phyloP scores from a whole-genome alignment of 2,113 vertebrate genomes.

The Anoplopoma fimbria region DNA sequence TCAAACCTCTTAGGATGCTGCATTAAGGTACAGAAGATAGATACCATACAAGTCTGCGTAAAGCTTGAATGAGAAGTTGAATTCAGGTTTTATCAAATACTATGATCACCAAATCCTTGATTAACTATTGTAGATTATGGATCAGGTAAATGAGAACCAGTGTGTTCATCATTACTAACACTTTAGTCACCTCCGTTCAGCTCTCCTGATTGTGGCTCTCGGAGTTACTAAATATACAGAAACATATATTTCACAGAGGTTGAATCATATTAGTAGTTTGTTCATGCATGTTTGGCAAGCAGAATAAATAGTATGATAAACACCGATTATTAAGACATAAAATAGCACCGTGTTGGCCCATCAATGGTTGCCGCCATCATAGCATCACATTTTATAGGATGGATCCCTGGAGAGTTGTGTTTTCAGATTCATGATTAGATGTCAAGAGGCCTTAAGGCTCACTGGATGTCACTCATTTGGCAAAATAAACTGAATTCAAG shows the following conservation, averaged over 20 bases:
- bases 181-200: not conserved
- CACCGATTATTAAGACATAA: slow-evolving; percentile 60
- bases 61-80: slow-evolving; percentile 14
- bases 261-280: slow-evolving; percentile 58
- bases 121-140: not conserved
- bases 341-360: slow-evolving; percentile 75
- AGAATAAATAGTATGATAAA: slow-evolving; percentile 66
- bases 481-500: slow-evolving; percentile 46
- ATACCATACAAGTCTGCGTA: slow-evolving; percentile 16
- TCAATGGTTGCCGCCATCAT: slow-evolving; percentile 36
- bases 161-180: slow-evolving; percentile 7
- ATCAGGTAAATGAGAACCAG: not conserved
- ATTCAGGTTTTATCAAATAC: not conserved
- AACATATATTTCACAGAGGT: slow-evolving; percentile 15
- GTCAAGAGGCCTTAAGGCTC: slow-evolving; percentile 18
- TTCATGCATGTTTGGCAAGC: slow-evolving; percentile 68
- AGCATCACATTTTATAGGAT: slow-evolving; percentile 58
- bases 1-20: slow-evolving; percentile 9
- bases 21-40: slow-evolving; percentile 8
- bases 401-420: slow-evolving; percentile 48
- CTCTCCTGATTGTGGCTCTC: slow-evolving; percentile 27
- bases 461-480: slow-evolving; percentile 64
- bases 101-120: not conserved
- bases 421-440: slow-evolving; percentile 30
- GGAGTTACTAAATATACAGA: slow-evolving; percentile 16